Evolutionary conservation across 2,888 invertebrate genomes (phyloP).

Genomic region (Noctua janthina): DNA sequence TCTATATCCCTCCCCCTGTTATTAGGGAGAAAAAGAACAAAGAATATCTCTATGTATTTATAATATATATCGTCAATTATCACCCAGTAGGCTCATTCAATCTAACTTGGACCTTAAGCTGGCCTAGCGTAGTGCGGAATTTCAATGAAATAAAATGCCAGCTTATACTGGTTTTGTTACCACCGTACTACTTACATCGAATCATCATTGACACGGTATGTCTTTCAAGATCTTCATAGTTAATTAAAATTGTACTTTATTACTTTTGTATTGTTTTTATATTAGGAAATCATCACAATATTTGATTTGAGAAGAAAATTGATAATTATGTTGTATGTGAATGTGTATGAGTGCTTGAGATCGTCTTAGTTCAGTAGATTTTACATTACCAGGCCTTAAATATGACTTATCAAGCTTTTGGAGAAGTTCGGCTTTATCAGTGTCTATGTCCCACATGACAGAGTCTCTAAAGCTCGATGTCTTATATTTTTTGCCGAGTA

Average conservation of each 20-base stretch:
- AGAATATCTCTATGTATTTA: neutral
- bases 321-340: slow-evolving; percentile 5
- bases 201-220: neutral
- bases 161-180: neutral
- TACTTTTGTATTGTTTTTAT: slow-evolving; percentile 36
- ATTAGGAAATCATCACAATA: slow-evolving; percentile 47
- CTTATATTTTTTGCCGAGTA: slow-evolving; percentile 11
- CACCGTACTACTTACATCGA: neutral
- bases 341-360: slow-evolving; percentile 43
- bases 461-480: neutral
- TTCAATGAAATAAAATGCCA: neutral
- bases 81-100: neutral
- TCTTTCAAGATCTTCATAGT: slow-evolving; percentile 19
- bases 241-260: slow-evolving; percentile 40
- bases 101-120: neutral
- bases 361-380: slow-evolving; percentile 20
- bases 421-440: neutral
- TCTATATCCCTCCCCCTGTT: neutral
- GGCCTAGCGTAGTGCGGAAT: neutral
- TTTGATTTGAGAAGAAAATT: slow-evolving; percentile 12
- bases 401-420: neutral
- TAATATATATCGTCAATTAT: neutral
- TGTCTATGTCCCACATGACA: neutral
- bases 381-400: neutral
- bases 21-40: slow-evolving; percentile 10